These are phyloP conservation scores for Dinoponera quadriceps DNA, from an alignment of 1,140 invertebrate genomes.

Conservation along the genomic window DNA sequence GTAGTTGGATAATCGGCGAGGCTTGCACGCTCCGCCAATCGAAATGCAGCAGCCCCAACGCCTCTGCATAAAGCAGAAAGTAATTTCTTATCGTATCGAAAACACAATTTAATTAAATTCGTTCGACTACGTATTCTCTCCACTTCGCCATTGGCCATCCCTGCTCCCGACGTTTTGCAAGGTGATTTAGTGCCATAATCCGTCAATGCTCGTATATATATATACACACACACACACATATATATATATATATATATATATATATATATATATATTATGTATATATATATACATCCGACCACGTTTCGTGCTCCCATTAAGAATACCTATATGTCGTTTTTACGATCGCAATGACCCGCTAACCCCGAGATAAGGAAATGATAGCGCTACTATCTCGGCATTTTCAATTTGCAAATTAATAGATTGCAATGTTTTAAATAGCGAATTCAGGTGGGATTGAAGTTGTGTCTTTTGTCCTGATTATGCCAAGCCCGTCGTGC, in stretches of 20 bases:
- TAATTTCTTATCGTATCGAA: slow-evolving; percentile 76
- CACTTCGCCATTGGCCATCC: neutral
- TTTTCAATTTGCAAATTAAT: slow-evolving; percentile 22
- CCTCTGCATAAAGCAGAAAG: slow-evolving; percentile 60
- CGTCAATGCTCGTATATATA: slow-evolving; percentile 13
- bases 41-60: neutral
- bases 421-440: slow-evolving; percentile 36
- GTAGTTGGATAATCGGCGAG: slow-evolving; percentile 29
- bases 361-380: slow-evolving; percentile 62
- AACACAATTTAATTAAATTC: slow-evolving; percentile 78
- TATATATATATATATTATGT: too few relatives aligned
- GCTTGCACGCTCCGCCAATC: slow-evolving; percentile 31
- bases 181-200: slow-evolving; percentile 23
- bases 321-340: slow-evolving; percentile 62
- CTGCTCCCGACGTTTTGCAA: neutral
- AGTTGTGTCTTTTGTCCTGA: slow-evolving; percentile 15
- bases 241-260: too few relatives aligned
- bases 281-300: slow-evolving; percentile 18
- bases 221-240: too few relatives aligned
- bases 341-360: slow-evolving; percentile 74
- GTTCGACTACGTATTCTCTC: slow-evolving; percentile 40
- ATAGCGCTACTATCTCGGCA: neutral
- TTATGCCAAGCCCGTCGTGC: neutral
- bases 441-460: neutral
- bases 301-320: slow-evolving; percentile 19